phyloP scores from a whole-genome alignment of 1,140 invertebrate species.

The Penaeus japonicus region DNA sequence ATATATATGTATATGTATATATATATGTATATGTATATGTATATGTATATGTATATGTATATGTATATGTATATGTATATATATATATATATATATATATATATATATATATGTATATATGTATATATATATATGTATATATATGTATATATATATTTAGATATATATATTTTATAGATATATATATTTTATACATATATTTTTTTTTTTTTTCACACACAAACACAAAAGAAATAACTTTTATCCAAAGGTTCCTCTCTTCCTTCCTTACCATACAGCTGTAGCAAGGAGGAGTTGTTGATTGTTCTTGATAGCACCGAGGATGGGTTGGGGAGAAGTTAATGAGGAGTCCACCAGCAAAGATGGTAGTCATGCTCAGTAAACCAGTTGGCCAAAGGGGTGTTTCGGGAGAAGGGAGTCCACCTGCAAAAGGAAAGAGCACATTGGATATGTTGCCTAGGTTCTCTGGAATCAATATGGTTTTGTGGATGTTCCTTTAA shows the following conservation, averaged over 20 bases:
- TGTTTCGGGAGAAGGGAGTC: slow-evolving; percentile 92
- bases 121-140: too few species aligned
- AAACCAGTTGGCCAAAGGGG: slow-evolving; percentile 96
- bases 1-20: too few species aligned
- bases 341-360: slow-evolving; percentile 93
- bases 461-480: background rate
- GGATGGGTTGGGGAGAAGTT: slow-evolving; percentile 93
- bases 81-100: too few species aligned
- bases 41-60: too few species aligned
- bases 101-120: too few species aligned
- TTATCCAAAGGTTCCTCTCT: too few species aligned
- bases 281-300: slow-evolving; percentile 90
- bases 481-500: background rate
- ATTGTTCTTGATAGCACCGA: slow-evolving; percentile 93
- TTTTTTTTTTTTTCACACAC: background rate
- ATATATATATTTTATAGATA: too few species aligned
- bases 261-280: slow-evolving; percentile 90
- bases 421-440: slow-evolving; percentile 73
- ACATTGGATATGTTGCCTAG: background rate
- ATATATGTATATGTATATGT: too few species aligned
- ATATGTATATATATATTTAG: too few species aligned
- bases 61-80: too few species aligned
- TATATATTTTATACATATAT: too few species aligned
- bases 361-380: slow-evolving; percentile 98
- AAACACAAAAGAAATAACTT: slow-evolving; percentile 51